A percentile compares a stretch with the other conserved stretches of the same genome.
Evolutionary conservation across 2,113 vertebrate genomes (phyloP).

Genomic region (Pollimyrus isidori): DNA sequence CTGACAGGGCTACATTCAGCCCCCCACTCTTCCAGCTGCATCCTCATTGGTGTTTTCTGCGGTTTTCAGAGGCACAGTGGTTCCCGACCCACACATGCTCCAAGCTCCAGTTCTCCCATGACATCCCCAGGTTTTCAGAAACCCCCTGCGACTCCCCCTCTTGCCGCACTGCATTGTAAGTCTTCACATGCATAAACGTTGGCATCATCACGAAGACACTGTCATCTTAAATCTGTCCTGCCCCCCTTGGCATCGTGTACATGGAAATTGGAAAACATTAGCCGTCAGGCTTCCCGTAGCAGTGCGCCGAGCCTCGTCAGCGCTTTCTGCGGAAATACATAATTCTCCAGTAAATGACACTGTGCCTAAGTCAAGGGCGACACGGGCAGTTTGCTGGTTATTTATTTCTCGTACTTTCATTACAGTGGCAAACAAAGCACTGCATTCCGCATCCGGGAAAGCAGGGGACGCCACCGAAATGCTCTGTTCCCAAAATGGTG

Average conservation of each 20-base stretch:
- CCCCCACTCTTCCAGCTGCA: not conserved
- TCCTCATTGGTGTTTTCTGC: not conserved
- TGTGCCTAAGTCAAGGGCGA: conserved; percentile 18
- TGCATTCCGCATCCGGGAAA: not conserved
- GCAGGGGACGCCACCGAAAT: not conserved
- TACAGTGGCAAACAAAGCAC: conserved; percentile 15
- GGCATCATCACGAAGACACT: not conserved
- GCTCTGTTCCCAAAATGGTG: not conserved
- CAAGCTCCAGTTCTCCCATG: not conserved
- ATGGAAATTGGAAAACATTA: conserved; percentile 15
- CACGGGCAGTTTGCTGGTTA: not conserved
- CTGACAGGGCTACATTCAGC: not conserved
- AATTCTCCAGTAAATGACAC: not conserved
- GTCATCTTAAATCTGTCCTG: not conserved
- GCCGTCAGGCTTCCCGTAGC: not conserved
- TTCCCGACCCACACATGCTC: not conserved
- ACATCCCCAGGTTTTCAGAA: not conserved
- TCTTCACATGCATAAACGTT: not conserved
- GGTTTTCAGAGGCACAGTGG: not conserved
- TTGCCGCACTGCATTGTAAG: too few relatives aligned
- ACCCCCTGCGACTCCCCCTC: not conserved
- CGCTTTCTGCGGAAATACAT: not conserved
- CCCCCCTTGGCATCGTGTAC: not conserved
- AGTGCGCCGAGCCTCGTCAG: not conserved
- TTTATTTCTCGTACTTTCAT: conserved; percentile 20